phyloP scores from a whole-genome alignment of 2,113 vertebrate genomes.

The Chaetodon auriga region DNA sequence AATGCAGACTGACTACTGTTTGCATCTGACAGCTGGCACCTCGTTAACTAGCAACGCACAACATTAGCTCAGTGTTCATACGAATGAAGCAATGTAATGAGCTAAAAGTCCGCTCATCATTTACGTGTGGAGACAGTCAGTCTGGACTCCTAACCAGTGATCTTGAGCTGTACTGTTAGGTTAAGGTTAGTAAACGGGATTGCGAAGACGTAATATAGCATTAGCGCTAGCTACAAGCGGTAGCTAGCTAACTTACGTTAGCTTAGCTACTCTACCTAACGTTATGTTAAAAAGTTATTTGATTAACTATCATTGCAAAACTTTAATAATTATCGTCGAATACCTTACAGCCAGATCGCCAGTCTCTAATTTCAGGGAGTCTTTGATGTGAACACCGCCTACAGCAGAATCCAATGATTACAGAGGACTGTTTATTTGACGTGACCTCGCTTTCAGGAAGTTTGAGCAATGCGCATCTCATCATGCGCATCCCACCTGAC shows the following conservation, averaged over 20 bases:
- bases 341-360: neutral
- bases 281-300: neutral
- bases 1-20: neutral
- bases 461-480: neutral
- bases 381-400: neutral
- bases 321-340: conserved; percentile 18
- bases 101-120: neutral
- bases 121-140: neutral
- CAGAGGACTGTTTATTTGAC: neutral
- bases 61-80: neutral
- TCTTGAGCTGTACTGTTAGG: neutral
- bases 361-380: neutral
- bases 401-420: neutral
- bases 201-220: neutral
- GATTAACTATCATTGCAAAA: neutral
- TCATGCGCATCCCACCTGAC: conserved; percentile 21
- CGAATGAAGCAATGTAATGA: neutral
- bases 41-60: neutral
- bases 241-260: conserved; percentile 49
- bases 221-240: neutral
- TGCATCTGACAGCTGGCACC: conserved; percentile 23
- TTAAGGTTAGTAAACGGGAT: neutral
- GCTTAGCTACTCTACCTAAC: conserved; percentile 11
- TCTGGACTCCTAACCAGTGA: neutral
- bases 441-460: conserved; percentile 61